Conservation (phyloP, 1,140 invertebrate species). For the Formica exsecta region DNA sequence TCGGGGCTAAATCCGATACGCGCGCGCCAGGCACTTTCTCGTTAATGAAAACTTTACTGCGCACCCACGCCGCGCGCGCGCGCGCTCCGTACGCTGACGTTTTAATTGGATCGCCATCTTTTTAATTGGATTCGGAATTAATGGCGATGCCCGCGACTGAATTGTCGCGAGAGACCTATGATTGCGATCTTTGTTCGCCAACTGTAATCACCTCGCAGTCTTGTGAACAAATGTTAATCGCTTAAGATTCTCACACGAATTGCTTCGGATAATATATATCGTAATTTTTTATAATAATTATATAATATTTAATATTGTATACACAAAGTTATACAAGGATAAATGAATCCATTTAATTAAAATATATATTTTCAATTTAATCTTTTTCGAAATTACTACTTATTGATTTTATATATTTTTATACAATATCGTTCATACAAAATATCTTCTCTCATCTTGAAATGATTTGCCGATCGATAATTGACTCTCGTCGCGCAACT, state of each 20-base stretch:
- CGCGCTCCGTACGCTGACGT: constrained; percentile 33
- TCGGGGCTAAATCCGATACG: constrained; percentile 56
- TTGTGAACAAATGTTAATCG: neutral
- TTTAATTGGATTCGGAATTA: constrained; percentile 76
- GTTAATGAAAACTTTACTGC: constrained; percentile 78
- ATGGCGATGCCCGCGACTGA: constrained; percentile 65
- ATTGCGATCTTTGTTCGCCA: constrained; percentile 26
- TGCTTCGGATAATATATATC: neutral
- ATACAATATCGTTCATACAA: neutral
- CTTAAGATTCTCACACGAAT: neutral
- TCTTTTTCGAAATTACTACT: neutral
- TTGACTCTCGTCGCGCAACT: neutral
- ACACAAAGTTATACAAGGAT: neutral
- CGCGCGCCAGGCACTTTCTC: constrained; percentile 70
- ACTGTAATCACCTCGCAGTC: constrained; percentile 16
- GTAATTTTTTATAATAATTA: too few species aligned
- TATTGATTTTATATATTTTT: neutral
- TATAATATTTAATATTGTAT: too few species aligned
- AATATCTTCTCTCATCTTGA: neutral
- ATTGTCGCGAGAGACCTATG: constrained; percentile 43
- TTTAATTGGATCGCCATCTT: constrained; percentile 77
- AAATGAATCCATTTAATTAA: neutral
- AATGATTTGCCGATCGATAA: neutral
- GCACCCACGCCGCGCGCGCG: neutral
- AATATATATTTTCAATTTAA: neutral